phyloP scores from a whole-genome alignment of 2,113 vertebrate species.

The Coturnix japonica region DNA sequence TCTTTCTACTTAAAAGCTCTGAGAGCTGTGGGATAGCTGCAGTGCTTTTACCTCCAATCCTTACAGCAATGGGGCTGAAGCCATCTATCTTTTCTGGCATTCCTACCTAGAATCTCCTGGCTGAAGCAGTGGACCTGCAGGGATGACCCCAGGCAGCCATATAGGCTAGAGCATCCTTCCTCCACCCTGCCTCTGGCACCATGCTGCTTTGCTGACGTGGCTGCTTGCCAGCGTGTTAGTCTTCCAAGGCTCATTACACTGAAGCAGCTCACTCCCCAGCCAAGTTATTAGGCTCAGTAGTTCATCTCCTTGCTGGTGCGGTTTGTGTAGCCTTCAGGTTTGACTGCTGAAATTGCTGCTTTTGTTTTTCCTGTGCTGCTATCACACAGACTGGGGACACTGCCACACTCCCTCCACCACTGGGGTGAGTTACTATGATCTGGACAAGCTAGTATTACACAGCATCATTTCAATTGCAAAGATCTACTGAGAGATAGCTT shows the following conservation, averaged over 20 bases:
- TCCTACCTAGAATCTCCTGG: background rate
- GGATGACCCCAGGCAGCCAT: background rate
- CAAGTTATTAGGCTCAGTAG: background rate
- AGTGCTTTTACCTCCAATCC: background rate
- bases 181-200: background rate
- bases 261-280: background rate
- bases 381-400: background rate
- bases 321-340: background rate
- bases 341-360: background rate
- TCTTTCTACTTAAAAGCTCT: background rate
- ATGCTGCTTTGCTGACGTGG: background rate
- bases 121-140: background rate
- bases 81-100: background rate
- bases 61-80: background rate
- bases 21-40: background rate
- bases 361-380: background rate
- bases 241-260: background rate
- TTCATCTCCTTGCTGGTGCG: rapidly evolving
- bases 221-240: rapidly evolving
- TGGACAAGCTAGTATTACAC: background rate
- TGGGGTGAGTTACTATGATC: background rate
- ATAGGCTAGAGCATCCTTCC: background rate
- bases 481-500: background rate
- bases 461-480: background rate
- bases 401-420: rapidly evolving